phyloP scores from a whole-genome alignment of 2,113 vertebrate genomes.

The Tachycineta bicolor region DNA sequence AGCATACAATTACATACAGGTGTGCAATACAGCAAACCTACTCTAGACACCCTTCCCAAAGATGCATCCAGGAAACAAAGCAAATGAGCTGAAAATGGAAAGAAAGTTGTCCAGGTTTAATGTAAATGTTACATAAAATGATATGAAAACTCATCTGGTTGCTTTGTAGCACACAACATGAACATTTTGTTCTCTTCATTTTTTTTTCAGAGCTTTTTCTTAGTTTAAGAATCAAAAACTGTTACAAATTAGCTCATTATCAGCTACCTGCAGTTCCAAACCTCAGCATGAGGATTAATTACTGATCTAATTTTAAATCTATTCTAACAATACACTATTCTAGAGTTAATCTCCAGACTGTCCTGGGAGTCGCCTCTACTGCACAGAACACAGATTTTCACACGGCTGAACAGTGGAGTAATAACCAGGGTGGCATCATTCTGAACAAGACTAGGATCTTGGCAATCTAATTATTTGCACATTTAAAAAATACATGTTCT shows the following conservation, averaged over 20 bases:
- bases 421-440: neutral
- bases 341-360: neutral
- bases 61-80: neutral
- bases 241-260: neutral
- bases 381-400: neutral
- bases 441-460: neutral
- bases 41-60: neutral
- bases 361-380: neutral
- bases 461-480: neutral
- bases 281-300: neutral
- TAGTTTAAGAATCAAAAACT: neutral
- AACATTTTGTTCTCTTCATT: neutral
- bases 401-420: accelerated
- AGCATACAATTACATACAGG: neutral
- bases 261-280: neutral
- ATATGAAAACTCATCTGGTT: neutral
- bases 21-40: neutral
- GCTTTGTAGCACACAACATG: neutral
- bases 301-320: neutral
- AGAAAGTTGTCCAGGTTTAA: neutral
- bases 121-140: neutral
- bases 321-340: neutral
- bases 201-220: neutral
- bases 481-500: neutral
- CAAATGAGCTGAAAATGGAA: neutral